These are phyloP conservation scores for Tetragnatha montana DNA, from an alignment of 2,888 invertebrate genomes.

Conservation along the genomic window DNA sequence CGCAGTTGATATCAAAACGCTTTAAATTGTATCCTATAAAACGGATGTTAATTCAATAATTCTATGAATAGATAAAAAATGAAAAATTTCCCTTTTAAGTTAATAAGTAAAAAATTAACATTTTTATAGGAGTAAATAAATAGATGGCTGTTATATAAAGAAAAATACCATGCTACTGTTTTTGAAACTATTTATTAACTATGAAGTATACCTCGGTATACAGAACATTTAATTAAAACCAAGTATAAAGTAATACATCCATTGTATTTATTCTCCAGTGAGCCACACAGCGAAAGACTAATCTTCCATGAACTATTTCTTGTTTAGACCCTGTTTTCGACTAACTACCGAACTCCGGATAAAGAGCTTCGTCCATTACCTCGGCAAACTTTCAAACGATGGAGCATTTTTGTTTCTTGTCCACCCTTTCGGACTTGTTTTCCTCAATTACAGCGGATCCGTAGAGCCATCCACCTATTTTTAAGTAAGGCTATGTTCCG, in stretches of 20 bases:
- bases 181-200: no score
- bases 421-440: slow-evolving; percentile 2
- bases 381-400: slow-evolving; percentile 14
- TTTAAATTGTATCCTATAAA: no score
- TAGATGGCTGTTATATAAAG: no score
- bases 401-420: not conserved
- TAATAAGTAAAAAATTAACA: no score
- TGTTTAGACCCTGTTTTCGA: not conserved
- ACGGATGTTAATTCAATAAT: no score
- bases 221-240: not conserved
- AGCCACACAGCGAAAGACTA: not conserved
- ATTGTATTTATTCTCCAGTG: not conserved
- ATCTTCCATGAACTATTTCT: not conserved
- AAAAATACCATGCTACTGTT: no score
- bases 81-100: no score
- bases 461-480: slow-evolving; percentile 17
- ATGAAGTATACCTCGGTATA: not conserved
- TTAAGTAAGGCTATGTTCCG: slow-evolving; percentile 28
- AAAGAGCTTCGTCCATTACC: not conserved
- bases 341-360: not conserved
- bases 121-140: no score
- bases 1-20: no score
- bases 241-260: not conserved
- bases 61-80: no score
- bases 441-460: slow-evolving; percentile 14